phyloP scores from a whole-genome alignment of 2,797 vertebrate genomes.

The Myiotriccus ornatus region DNA sequence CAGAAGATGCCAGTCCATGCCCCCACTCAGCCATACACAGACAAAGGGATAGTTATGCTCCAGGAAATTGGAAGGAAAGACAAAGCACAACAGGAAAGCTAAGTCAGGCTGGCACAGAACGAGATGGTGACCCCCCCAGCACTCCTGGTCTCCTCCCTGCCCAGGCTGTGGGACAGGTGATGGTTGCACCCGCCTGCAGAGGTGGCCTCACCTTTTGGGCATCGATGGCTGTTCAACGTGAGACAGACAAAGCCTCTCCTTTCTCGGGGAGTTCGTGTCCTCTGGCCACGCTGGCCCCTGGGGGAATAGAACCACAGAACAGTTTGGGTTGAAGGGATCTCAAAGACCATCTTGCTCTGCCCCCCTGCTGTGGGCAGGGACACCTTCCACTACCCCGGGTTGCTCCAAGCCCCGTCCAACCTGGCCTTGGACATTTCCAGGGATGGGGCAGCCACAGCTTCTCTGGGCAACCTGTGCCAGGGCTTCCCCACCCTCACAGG shows the following conservation, averaged over 20 bases:
- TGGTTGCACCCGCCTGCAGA: neutral
- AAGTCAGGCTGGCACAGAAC: neutral
- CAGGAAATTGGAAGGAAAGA: neutral
- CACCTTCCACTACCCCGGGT: accelerated
- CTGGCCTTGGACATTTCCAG: neutral
- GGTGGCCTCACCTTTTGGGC: neutral
- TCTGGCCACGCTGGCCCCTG: neutral
- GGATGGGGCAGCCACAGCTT: neutral
- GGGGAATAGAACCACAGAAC: neutral
- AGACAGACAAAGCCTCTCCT: neutral
- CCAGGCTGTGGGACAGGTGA: accelerated
- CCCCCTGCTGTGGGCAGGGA: neutral
- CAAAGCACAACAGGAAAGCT: neutral
- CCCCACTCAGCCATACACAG: neutral
- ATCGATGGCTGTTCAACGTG: accelerated
- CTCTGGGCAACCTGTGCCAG: neutral
- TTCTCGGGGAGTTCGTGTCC: neutral
- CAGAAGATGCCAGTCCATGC: neutral
- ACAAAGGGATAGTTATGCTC: neutral
- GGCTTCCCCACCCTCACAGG: accelerated
- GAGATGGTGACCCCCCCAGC: neutral
- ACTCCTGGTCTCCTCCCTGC: accelerated
- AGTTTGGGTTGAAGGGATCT: neutral
- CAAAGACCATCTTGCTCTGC: neutral
- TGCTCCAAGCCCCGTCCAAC: accelerated